phyloP scores from a whole-genome alignment of 2,797 vertebrate genomes.

The Alcedo quadribrachys region DNA sequence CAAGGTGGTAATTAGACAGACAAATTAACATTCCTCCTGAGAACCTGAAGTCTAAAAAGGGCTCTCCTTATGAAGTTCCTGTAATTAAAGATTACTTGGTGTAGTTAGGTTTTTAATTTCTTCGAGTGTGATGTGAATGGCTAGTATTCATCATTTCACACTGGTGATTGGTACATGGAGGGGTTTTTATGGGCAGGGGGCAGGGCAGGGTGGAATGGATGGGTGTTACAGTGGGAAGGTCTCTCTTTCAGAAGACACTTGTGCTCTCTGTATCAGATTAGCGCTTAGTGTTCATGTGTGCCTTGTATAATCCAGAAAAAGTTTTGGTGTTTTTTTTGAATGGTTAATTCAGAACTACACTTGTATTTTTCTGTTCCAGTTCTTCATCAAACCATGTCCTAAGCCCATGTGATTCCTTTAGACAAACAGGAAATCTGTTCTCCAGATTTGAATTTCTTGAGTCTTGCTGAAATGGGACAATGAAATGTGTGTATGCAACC shows the following conservation, averaged over 20 bases:
- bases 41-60: constrained; percentile 59
- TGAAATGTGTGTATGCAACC: not conserved
- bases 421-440: not conserved
- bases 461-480: not conserved
- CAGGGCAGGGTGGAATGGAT: too few relatives aligned
- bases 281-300: not conserved
- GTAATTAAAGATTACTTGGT: constrained; percentile 66
- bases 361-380: not conserved
- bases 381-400: not conserved
- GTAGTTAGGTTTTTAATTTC: constrained; percentile 52
- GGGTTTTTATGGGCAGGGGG: not conserved
- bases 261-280: not conserved
- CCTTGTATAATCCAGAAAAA: not conserved
- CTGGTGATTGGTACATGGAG: not conserved
- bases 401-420: not conserved
- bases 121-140: constrained; percentile 59
- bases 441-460: not conserved
- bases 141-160: constrained; percentile 28
- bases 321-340: too few relatives aligned
- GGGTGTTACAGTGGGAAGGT: not conserved
- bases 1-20: constrained; percentile 73
- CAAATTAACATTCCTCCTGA: constrained; percentile 72
- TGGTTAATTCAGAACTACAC: not conserved
- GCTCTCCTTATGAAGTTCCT: constrained; percentile 53
- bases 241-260: not conserved